These are phyloP conservation scores for Nerophis lumbriciformis DNA, from an alignment of 2,113 vertebrate genomes.

Conservation along the genomic window DNA sequence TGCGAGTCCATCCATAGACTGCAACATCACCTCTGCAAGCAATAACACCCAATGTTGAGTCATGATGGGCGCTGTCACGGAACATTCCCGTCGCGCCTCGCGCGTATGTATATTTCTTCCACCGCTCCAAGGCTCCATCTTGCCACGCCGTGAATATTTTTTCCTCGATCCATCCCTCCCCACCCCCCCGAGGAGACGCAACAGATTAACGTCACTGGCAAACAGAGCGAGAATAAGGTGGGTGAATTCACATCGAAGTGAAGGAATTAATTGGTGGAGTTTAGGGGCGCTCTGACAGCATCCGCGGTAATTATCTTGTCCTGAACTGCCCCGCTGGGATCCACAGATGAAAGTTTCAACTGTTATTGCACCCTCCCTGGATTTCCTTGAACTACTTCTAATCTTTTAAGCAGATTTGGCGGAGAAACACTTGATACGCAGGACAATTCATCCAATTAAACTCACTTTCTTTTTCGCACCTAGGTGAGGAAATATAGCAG, in stretches of 20 bases:
- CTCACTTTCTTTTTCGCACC: conserved; percentile 7
- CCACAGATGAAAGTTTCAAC: conserved; percentile 40
- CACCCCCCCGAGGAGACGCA: conserved; percentile 8
- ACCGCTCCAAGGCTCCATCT: neutral
- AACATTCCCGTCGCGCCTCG: neutral
- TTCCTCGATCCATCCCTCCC: neutral
- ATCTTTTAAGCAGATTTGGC: conserved; percentile 34
- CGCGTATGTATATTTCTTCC: neutral
- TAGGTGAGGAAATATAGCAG: neutral
- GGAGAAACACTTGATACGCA: conserved; percentile 23
- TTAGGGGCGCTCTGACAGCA: conserved; percentile 34
- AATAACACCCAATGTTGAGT: neutral
- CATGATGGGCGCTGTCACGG: neutral
- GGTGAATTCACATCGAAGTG: conserved; percentile 16
- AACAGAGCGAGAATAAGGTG: conserved; percentile 19
- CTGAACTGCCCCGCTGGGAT: conserved; percentile 30
- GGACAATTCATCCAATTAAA: conserved; percentile 30
- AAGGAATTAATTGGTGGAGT: conserved; percentile 19
- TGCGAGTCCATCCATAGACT: neutral
- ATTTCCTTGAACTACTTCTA: conserved; percentile 40
- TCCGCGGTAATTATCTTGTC: conserved; percentile 40
- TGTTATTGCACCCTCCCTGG: conserved; percentile 24
- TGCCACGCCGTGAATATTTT: neutral
- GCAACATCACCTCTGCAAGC: neutral
- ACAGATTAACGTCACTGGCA: conserved; percentile 21